These are phyloP conservation scores for Agapetus fuscipes DNA, from an alignment of 2,888 invertebrate genomes.

Conservation along the genomic window DNA sequence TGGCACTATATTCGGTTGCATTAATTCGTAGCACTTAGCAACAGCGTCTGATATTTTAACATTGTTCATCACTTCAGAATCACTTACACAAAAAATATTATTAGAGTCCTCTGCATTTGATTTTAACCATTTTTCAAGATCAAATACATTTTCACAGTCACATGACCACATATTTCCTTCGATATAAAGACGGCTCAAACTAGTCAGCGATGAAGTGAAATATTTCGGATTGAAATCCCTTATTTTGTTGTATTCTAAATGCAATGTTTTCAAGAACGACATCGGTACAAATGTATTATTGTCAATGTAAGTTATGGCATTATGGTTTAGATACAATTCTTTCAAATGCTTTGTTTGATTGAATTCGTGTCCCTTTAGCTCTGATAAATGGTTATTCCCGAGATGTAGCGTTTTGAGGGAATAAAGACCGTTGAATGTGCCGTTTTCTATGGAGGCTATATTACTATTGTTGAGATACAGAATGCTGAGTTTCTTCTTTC, in stretches of 20 bases:
- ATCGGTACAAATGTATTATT: constrained; percentile 67
- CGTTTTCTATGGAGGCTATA: constrained; percentile 61
- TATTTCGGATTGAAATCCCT: constrained; percentile 60
- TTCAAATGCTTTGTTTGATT: constrained; percentile 65
- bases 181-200: constrained; percentile 55
- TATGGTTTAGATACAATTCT: constrained; percentile 73
- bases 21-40: constrained; percentile 36
- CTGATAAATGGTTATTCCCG: constrained; percentile 63
- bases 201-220: constrained; percentile 46
- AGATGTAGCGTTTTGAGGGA: constrained; percentile 64
- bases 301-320: constrained; percentile 59
- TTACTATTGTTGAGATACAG: constrained; percentile 70
- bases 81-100: constrained; percentile 56
- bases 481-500: constrained; percentile 68
- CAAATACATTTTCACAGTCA: constrained; percentile 58
- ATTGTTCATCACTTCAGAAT: constrained; percentile 36
- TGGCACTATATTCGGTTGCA: constrained; percentile 46
- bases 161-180: constrained; percentile 73
- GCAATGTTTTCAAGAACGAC: constrained; percentile 57
- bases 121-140: constrained; percentile 58
- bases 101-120: constrained; percentile 52
- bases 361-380: constrained; percentile 68
- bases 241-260: constrained; percentile 67
- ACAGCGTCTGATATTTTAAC: constrained; percentile 35
- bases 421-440: constrained; percentile 69